Base-by-base conservation (phyloP, 2,888 invertebrate species). In the Ferdinandea cuprea region DNA sequence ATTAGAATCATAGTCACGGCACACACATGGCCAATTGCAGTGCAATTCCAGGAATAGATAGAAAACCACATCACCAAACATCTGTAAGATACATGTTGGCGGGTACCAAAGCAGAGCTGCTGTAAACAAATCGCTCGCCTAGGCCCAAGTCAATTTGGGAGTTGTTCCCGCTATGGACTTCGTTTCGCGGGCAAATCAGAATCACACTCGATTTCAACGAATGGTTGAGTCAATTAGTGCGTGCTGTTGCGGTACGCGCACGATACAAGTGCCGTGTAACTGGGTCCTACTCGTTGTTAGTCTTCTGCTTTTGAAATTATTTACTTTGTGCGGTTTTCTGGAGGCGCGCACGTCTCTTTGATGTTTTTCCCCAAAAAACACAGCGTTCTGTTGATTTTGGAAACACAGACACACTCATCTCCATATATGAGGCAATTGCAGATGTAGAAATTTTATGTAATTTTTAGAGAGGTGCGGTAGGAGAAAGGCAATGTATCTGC, bases 41-140 rank as follows among this genome's bases (percentile, higher is more conserved):
- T 52, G 68, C 68, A 59, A 66, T 66, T 74, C 74, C 68, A 42
- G 44, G 66, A 76, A 68, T 76, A 76, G 68, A 68, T 59, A 66
- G 66, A 59, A 68, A 52, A 59, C 68, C 68, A 76, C 74, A 76
- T 68, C 32, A 37, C 35, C 17, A 28, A 68, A 68, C 74, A 76
- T 76, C 66, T 74, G 66, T 68, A 15, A 52, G 52, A 52, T 61
- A 74, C 66, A 42, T 30, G 66, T 42, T 66, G 56, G 19, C 35
- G 17, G 15, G n/a, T n/a, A n/a, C n/a, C n/a, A n/a, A n/a, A n/a
- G n/a, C 44, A 30, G 3, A 1, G 52, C 11, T 48, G 65, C 35
- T 77, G 77, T 81, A 81, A 81, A 77, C 81, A 81, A 81, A 81
- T 77, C 81, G 59, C 77, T 77, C 77, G 71, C 77, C 52, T 19